phyloP scores from a whole-genome alignment of 2,797 vertebrate species.

The Acanthornis magna region DNA sequence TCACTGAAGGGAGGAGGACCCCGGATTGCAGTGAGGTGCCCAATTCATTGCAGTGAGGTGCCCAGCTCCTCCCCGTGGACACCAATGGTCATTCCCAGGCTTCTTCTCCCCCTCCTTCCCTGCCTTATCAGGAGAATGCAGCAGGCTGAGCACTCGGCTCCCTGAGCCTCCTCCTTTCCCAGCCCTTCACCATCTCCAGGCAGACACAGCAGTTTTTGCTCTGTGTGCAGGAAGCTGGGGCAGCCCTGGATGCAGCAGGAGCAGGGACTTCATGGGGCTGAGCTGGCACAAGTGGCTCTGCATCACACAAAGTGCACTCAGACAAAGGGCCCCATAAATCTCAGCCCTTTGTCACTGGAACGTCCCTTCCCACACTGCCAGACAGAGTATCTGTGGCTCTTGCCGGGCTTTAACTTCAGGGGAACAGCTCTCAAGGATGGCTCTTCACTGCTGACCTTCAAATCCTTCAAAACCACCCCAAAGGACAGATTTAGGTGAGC shows the following conservation, averaged over 20 bases:
- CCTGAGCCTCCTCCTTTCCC: too few relatives aligned
- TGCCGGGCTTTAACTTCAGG: background rate
- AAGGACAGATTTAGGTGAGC: background rate
- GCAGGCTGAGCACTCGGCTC: background rate
- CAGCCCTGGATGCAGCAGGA: background rate
- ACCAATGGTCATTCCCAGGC: background rate
- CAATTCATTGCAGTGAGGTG: background rate
- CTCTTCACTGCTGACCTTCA: background rate
- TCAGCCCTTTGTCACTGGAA: background rate
- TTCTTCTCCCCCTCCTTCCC: background rate
- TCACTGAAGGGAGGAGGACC: background rate
- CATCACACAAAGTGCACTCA: background rate
- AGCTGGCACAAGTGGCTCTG: background rate
- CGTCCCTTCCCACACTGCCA: background rate
- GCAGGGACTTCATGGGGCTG: background rate
- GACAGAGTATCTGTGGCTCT: background rate
- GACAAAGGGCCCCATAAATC: background rate
- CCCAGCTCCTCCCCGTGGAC: fast-evolving
- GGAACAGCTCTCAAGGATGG: background rate
- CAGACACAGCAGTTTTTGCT: background rate
- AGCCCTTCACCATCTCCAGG: background rate
- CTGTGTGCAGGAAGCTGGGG: background rate
- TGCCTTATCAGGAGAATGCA: background rate
- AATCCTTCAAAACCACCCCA: background rate
- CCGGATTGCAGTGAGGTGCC: background rate